Percentiles rank a stretch among this genome's conserved stretches.
Conservation (phyloP, 2,113 vertebrate genomes). For the Microcebus tavaratra region DNA sequence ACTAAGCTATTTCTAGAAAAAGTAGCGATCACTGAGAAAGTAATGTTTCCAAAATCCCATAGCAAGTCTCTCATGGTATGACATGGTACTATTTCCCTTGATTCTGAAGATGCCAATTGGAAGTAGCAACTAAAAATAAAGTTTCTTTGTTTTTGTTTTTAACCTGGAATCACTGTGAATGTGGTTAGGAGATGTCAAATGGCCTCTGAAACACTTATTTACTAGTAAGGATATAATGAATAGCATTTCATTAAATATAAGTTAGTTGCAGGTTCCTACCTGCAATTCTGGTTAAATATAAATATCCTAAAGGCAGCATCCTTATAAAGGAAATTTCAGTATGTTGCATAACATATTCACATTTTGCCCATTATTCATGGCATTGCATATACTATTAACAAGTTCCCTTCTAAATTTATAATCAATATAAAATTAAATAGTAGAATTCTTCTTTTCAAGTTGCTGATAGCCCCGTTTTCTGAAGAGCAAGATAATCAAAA, state of each 20-base stretch:
- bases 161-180: not conserved
- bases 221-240: constrained; percentile 61
- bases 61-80: not conserved
- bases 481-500: constrained; percentile 34
- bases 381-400: constrained; percentile 4
- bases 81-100: not conserved
- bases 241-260: constrained; percentile 78
- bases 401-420: not conserved
- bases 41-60: not conserved
- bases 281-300: constrained; percentile 78
- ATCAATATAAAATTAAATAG: not conserved
- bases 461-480: not conserved
- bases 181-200: not conserved
- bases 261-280: constrained; percentile 80
- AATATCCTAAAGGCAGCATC: constrained; percentile 76
- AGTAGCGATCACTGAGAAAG: not conserved
- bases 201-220: constrained; percentile 65
- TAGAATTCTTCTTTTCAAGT: constrained; percentile 13
- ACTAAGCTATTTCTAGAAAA: constrained; percentile 2
- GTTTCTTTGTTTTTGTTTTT: not conserved
- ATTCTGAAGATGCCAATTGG: not conserved
- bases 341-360: constrained; percentile 72
- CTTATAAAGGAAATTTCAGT: constrained; percentile 82
- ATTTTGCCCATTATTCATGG: constrained; percentile 78
- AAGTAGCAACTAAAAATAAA: not conserved